Percentiles rank a stretch among this genome's conserved stretches.
phyloP scores from a whole-genome alignment of 1,140 invertebrate species.

The Zaprionus ornatus region DNA sequence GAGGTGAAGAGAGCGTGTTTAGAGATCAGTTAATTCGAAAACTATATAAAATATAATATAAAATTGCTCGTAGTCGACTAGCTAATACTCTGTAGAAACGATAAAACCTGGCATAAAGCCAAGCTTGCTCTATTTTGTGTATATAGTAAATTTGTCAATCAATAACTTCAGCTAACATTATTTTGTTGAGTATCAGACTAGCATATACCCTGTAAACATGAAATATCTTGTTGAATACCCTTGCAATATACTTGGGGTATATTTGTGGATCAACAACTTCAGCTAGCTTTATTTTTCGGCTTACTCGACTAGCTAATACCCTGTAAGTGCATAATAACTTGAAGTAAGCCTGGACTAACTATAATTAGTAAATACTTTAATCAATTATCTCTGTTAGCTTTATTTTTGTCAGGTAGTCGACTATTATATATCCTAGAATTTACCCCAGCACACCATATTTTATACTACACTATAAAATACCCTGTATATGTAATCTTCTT shows the following conservation, averaged over 20 bases:
- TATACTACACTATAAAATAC: no score
- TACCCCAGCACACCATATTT: no score
- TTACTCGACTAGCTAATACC: not conserved
- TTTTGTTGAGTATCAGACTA: not conserved
- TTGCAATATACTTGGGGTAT: not conserved
- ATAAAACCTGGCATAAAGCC: no score
- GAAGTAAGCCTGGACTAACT: no score
- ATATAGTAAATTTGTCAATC: not conserved
- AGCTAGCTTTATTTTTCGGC: not conserved
- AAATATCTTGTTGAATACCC: not conserved
- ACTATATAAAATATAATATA: not conserved
- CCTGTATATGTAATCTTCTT: no score
- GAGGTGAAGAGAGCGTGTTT: not conserved
- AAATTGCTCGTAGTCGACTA: not conserved
- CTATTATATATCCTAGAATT: no score
- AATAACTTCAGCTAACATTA: not conserved
- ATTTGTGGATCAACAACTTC: not conserved
- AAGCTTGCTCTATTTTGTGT: no score
- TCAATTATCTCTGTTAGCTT: no score
- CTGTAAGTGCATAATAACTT: not conserved
- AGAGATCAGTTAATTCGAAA: not conserved
- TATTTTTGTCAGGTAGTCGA: no score
- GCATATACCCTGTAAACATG: not conserved
- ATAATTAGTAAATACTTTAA: no score
- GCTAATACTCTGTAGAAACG: not conserved